Conservation (phyloP, 1,140 invertebrate species). For the Drosophila arawakana region DNA sequence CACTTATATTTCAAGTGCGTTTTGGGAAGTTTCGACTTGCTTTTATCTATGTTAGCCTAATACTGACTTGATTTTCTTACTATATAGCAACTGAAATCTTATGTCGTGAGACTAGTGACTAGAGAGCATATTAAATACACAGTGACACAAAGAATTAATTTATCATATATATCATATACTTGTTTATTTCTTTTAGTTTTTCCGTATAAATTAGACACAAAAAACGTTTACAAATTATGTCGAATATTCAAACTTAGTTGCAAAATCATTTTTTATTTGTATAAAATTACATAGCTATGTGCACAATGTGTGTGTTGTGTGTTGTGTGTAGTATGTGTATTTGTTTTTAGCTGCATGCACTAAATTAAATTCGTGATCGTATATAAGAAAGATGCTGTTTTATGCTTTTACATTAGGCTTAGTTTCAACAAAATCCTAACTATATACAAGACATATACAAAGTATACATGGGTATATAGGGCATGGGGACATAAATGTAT, state of each 20-base stretch:
- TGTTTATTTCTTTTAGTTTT: conserved; percentile 54
- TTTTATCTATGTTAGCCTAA: too few species aligned
- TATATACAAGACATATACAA: conserved; percentile 41
- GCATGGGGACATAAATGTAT: conserved; percentile 2
- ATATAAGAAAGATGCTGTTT: conserved; percentile 52
- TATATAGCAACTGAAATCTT: too few species aligned
- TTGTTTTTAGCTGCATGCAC: conserved; percentile 44
- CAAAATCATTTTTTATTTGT: conserved; percentile 49
- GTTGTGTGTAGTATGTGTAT: neutral
- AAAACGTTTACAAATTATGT: conserved; percentile 72
- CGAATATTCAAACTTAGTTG: conserved; percentile 61
- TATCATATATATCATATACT: conserved; percentile 39
- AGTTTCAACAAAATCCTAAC: conserved; percentile 40
- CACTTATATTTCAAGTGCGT: too few species aligned
- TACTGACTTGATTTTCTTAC: too few species aligned
- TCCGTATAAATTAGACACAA: conserved; percentile 76
- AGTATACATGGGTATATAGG: conserved; percentile 10
- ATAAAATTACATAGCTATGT: conserved; percentile 54
- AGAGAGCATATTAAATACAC: too few species aligned
- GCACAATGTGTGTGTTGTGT: conserved; percentile 16
- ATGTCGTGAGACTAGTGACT: too few species aligned
- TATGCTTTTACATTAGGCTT: conserved; percentile 34
- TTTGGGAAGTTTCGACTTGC: too few species aligned
- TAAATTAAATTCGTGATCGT: conserved; percentile 71
- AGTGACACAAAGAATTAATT: neutral